phyloP scores from a whole-genome alignment of 2,888 invertebrate species.

The Portevinia maculata region DNA sequence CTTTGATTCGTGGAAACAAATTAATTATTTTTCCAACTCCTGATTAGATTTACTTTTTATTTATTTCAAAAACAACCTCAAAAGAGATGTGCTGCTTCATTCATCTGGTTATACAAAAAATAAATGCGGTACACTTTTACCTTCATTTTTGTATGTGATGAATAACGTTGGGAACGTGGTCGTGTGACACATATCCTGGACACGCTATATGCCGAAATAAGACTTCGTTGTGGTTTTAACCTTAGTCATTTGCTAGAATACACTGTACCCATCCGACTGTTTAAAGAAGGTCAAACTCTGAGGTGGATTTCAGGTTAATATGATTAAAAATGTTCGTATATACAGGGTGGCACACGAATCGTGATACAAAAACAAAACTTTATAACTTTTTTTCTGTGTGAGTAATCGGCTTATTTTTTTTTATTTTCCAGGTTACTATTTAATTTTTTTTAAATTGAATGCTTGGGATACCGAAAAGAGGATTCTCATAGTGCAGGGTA shows the following conservation, averaged over 20 bases:
- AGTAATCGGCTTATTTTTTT: no score
- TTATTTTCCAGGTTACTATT: no score
- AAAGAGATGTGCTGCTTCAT: background rate
- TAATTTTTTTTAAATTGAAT: no score
- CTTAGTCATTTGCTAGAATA: conserved; percentile 61
- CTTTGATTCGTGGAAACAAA: no score
- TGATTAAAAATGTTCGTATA: conserved; percentile 67
- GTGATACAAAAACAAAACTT: no score
- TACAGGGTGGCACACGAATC: no score
- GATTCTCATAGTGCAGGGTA: no score
- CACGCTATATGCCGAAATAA: conserved; percentile 19
- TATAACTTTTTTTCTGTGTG: no score
- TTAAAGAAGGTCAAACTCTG: conserved; percentile 67
- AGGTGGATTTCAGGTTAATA: conserved; percentile 67
- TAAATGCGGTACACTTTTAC: conserved; percentile 46
- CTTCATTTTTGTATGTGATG: background rate
- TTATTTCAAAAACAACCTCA: conserved; percentile 1
- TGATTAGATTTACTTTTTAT: background rate
- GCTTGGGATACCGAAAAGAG: no score
- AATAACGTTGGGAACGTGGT: conserved; percentile 21
- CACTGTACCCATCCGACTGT: conserved; percentile 26
- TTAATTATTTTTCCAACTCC: no score
- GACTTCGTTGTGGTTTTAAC: conserved; percentile 65
- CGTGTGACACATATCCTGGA: conserved; percentile 49
- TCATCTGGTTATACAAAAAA: conserved; percentile 13